phyloP scores from a whole-genome alignment of 2,113 vertebrate species.

The Aphelocoma coerulescens region DNA sequence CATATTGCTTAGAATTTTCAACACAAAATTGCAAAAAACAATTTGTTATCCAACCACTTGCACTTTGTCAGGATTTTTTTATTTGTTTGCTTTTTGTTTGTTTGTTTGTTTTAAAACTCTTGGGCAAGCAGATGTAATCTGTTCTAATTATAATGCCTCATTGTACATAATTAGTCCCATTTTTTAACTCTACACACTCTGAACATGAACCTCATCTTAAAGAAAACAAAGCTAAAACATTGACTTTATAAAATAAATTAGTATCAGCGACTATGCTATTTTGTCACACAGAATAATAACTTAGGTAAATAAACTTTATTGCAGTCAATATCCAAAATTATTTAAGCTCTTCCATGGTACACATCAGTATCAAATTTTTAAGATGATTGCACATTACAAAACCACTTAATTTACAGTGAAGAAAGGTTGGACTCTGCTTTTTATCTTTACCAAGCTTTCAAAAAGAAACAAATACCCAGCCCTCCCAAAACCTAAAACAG shows the following conservation, averaged over 20 bases:
- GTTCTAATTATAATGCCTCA: neutral
- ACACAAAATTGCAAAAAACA: neutral
- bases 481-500: constrained; percentile 19
- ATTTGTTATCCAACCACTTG: neutral
- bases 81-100: neutral
- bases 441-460: constrained; percentile 4
- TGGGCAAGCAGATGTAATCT: neutral
- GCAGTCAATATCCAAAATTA: neutral
- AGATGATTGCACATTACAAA: neutral
- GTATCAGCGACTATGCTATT: neutral
- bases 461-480: constrained; percentile 19
- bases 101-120: constrained; percentile 4
- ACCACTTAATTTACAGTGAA: neutral
- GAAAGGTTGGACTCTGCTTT: constrained; percentile 13
- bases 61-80: neutral
- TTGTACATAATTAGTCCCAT: neutral
- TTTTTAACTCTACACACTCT: neutral
- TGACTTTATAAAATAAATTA: neutral
- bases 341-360: neutral
- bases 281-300: neutral
- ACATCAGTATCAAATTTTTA: neutral
- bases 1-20: neutral
- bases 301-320: neutral
- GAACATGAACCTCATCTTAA: neutral
- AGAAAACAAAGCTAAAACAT: neutral